Conservation (phyloP, 2,888 invertebrate genomes). For the Lumbricus terrestris region DNA sequence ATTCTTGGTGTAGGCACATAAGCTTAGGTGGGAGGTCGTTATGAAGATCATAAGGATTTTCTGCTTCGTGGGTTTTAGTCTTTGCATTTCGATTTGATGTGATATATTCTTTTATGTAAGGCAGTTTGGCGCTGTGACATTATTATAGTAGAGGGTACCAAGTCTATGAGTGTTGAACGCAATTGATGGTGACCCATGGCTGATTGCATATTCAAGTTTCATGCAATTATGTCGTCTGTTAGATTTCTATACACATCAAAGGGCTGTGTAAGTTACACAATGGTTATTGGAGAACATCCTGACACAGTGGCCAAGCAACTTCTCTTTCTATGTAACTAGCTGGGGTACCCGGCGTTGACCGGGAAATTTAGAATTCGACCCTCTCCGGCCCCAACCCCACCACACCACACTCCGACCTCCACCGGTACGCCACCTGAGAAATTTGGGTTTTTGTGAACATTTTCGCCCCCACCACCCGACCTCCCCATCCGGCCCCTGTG, state of each 20-base stretch:
- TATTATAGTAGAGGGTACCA: background rate
- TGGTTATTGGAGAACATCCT: background rate
- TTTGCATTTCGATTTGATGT: background rate
- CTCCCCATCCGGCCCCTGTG: no score
- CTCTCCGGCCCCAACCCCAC: no score
- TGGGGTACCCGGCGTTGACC: no score
- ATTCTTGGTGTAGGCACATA: background rate
- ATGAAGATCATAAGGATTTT: background rate
- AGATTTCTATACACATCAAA: background rate
- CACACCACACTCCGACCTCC: no score
- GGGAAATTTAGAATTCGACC: no score
- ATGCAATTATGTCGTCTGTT: no score
- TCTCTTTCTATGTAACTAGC: no score
- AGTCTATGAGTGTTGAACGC: background rate
- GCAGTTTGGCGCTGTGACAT: background rate
- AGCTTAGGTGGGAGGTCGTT: background rate
- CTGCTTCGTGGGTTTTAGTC: no score
- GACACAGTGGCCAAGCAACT: background rate
- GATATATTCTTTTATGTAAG: background rate
- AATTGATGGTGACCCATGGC: background rate
- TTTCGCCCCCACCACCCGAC: no score
- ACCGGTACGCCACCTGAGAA: no score
- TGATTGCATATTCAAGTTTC: background rate
- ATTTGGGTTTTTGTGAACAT: no score
- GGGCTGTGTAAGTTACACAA: background rate